Base-by-base conservation (phyloP, 2,797 vertebrate genomes). In the Arrhamphus sclerolepis region DNA sequence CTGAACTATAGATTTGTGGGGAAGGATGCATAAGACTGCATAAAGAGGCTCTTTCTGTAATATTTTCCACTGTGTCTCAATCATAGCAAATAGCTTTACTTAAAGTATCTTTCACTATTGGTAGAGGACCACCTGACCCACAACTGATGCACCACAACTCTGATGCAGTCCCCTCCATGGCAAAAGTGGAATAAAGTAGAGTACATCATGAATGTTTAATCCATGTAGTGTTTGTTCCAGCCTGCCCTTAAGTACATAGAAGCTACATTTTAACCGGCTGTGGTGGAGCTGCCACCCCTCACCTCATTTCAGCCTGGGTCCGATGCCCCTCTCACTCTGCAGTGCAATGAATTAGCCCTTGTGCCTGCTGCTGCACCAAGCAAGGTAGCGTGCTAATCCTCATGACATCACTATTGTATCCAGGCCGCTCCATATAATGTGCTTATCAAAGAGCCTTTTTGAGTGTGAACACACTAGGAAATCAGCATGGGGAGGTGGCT, bases 401-500 rank as follows among this genome's bases (percentile, higher is more conserved):
- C 75, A 86, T 90, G 91, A 91, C 91, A 90, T 92, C 81, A 89
- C 85, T 79, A 91, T 87, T 91, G 89, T 90, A 87, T 86, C 86
- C 72, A 46, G 78, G 78, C 85, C 57, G 89, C 92, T 92, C 87
- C 85, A 56, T 87, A 83, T 91, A 92, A 91, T 83, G 80, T 78
- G 81, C 87, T 92, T 89, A 91, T 91, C 86, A 91, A 92, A 89
- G 83, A 75, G 66, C 73, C 77, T 76, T 81, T 91, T 91, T 91
- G 84, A 91, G 82, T 79, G 78, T 72, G 77, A 87, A 80, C 29
- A 64, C 69, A 77, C 79, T 75, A 69, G 77, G 81, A 90, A 89
- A 89, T 89, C 84, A 82, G 84, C 77, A 74, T 72, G 66, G 81
- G 84, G 78, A 87, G 83, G 78, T 77, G 56, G 82, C 80, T 81